phyloP scores from a whole-genome alignment of 2,113 vertebrate species.

The Hippopotamus amphibius region DNA sequence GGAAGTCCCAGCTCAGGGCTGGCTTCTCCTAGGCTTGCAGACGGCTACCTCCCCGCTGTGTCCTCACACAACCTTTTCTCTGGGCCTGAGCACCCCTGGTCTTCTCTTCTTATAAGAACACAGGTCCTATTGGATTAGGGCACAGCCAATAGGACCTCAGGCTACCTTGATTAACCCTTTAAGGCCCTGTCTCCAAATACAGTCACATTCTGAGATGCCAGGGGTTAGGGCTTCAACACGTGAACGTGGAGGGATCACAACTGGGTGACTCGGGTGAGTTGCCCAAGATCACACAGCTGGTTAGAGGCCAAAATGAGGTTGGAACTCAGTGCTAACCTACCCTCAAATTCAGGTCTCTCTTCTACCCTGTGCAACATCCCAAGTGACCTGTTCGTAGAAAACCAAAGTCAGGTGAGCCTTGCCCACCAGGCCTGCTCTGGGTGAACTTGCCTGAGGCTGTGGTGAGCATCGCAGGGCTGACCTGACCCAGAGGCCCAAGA shows the following conservation, averaged over 20 bases:
- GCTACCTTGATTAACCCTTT: not conserved
- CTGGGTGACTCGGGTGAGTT: not conserved
- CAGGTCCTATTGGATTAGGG: not conserved
- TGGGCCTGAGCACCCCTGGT: too few species aligned
- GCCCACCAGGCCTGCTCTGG: not conserved
- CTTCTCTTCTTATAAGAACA: not conserved
- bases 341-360: not conserved
- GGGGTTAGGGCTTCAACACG: not conserved
- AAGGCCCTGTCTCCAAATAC: not conserved
- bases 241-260: not conserved
- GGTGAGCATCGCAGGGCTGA: not conserved
- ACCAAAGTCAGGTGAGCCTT: not conserved
- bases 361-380: not conserved
- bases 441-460: not conserved
- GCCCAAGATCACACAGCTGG: not conserved
- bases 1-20: rapidly evolving
- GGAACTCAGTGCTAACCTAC: not conserved
- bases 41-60: rapidly evolving
- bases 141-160: not conserved
- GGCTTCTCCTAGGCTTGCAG: not conserved
- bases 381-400: not conserved
- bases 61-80: not conserved
- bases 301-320: not conserved
- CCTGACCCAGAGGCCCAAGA: not conserved
- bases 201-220: not conserved